Evolutionary conservation across 2,797 vertebrate species (phyloP).

Genomic region (Melanotaenia trifasciata): DNA sequence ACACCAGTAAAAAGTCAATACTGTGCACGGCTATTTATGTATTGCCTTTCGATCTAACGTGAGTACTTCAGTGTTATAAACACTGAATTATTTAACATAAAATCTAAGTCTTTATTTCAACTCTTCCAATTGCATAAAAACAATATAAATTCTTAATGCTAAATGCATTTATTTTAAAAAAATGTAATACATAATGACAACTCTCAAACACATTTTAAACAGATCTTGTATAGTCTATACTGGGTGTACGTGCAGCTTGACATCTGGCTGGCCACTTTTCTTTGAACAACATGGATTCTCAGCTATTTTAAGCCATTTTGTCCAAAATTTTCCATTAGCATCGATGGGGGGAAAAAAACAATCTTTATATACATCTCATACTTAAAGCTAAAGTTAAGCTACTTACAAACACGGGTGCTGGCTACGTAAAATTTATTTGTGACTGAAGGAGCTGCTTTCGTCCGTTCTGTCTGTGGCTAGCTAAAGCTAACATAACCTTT

Average conservation of each 20-base stretch:
- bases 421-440: not conserved
- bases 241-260: not conserved
- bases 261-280: not conserved
- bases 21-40: not conserved
- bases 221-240: not conserved
- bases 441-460: slow-evolving; percentile 22
- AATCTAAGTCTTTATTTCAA: not conserved
- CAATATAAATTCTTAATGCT: not conserved
- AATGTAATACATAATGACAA: not conserved
- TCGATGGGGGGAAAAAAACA: not conserved
- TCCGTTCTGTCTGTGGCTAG: slow-evolving; percentile 36
- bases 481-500: slow-evolving; percentile 52
- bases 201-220: not conserved
- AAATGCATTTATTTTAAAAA: not conserved
- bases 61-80: not conserved
- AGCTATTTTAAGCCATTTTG: not conserved
- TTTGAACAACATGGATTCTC: too few species aligned
- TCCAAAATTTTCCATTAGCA: not conserved
- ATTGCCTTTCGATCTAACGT: not conserved
- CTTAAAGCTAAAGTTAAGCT: not conserved
- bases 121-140: not conserved
- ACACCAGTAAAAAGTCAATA: not conserved
- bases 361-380: not conserved
- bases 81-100: not conserved
- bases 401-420: not conserved